phyloP scores from a whole-genome alignment of 2,888 invertebrate species.

The Dyspetes luteomarginatus region DNA sequence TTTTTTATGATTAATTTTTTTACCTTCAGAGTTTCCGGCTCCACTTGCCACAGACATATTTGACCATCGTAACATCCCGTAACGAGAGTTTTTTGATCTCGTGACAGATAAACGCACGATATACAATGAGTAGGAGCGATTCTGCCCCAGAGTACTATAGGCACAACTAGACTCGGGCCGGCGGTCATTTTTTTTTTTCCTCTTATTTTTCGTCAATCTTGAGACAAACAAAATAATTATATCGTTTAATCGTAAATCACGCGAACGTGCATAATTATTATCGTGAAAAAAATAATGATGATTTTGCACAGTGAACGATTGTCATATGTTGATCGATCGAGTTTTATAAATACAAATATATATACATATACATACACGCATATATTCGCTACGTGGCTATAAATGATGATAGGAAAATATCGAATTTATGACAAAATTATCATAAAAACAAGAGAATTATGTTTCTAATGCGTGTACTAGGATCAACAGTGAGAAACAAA shows the following conservation, averaged over 20 bases:
- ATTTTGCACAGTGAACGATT: not conserved
- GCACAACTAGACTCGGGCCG: conserved; percentile 96
- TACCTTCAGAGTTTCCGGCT: conserved; percentile 90
- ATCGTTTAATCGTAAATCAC: not conserved
- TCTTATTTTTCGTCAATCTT: conserved; percentile 60
- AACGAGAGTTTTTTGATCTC: conserved; percentile 95
- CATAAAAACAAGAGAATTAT: not conserved
- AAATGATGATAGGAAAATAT: not conserved
- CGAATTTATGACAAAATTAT: not conserved
- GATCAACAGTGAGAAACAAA: not conserved
- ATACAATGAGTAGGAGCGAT: conserved; percentile 98
- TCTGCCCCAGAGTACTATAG: conserved; percentile 98
- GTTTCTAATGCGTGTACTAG: not conserved
- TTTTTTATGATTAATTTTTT: conserved; percentile 4
- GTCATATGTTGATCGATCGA: not conserved
- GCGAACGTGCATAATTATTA: not conserved
- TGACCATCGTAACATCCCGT: conserved; percentile 99
- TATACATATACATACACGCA: not conserved
- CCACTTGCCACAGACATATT: conserved; percentile 97
- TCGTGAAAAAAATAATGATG: not conserved
- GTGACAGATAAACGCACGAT: conserved; percentile 95
- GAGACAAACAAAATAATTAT: not conserved
- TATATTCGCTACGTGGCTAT: conserved; percentile 28
- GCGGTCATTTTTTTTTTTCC: conserved; percentile 85
- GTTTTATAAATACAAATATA: not conserved